These are phyloP conservation scores for Clavelina lepadiformis DNA, from an alignment of 23 tunicate species.

Conservation along the genomic window DNA sequence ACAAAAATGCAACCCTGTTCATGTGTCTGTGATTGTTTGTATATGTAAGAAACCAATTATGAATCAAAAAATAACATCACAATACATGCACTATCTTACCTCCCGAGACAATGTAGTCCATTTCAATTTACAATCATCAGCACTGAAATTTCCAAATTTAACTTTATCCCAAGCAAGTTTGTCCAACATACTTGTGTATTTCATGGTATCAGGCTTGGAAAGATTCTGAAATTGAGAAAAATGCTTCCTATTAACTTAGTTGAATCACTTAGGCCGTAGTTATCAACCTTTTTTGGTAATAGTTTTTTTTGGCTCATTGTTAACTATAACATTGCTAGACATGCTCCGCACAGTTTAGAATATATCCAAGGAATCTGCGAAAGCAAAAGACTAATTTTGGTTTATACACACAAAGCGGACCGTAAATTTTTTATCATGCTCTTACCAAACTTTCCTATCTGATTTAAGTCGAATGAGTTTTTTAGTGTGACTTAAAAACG, in stretches of 20 bases:
- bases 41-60: too few species aligned
- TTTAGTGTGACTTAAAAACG: too few species aligned
- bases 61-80: background rate
- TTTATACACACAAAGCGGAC: too few species aligned
- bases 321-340: background rate
- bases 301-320: background rate
- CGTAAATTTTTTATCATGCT: too few species aligned
- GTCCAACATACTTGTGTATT: conserved; percentile 59
- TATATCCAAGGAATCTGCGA: too few species aligned
- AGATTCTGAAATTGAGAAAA: conserved; percentile 33
- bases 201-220: conserved; percentile 48
- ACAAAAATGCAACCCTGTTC: too few species aligned
- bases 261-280: background rate
- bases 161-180: conserved; percentile 64
- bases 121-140: conserved; percentile 57
- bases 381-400: too few species aligned
- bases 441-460: too few species aligned
- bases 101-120: conserved; percentile 58
- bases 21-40: too few species aligned
- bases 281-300: too few species aligned
- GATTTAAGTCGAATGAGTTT: too few species aligned
- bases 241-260: background rate
- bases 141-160: conserved; percentile 34
- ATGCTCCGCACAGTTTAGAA: background rate
- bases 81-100: conserved; percentile 12